phyloP scores from a whole-genome alignment of 2,888 invertebrate species.

The Rhopalosiphum nymphaeae region DNA sequence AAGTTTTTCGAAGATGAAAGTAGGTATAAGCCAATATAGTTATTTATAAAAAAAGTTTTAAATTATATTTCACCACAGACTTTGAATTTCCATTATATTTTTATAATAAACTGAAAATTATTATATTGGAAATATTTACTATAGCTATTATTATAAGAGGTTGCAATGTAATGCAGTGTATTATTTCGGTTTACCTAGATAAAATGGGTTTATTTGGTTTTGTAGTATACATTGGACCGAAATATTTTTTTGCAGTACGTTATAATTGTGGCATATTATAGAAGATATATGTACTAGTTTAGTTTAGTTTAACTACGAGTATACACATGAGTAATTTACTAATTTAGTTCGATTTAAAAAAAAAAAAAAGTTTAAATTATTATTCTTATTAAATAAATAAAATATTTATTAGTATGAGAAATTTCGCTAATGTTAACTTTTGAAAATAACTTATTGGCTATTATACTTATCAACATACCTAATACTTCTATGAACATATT shows the following conservation, averaged over 20 bases:
- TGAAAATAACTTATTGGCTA: not conserved
- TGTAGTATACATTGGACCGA: not conserved
- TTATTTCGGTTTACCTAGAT: not conserved
- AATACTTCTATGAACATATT: too few relatives aligned
- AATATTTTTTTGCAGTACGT: not conserved
- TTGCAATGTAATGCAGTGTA: not conserved
- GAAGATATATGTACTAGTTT: not conserved
- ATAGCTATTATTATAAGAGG: not conserved
- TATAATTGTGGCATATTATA: not conserved
- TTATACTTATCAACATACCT: not conserved
- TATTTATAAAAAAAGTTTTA: not conserved
- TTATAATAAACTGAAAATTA: not conserved
- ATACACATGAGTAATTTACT: not conserved
- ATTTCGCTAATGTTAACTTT: not conserved
- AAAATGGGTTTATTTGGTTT: not conserved
- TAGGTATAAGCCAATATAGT: not conserved
- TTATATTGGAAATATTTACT: not conserved
- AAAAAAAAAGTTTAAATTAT: not conserved
- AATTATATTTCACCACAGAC: not conserved
- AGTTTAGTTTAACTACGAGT: not conserved
- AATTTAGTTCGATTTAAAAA: not conserved
- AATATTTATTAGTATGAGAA: not conserved
- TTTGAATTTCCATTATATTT: not conserved
- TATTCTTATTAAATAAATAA: not conserved
- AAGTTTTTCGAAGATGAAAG: not conserved